Evolutionary conservation across 1,140 invertebrate genomes (phyloP), one percentile per base, ranked within the genome.

Genomic region (Macrobrachium rosenbergii): DNA sequence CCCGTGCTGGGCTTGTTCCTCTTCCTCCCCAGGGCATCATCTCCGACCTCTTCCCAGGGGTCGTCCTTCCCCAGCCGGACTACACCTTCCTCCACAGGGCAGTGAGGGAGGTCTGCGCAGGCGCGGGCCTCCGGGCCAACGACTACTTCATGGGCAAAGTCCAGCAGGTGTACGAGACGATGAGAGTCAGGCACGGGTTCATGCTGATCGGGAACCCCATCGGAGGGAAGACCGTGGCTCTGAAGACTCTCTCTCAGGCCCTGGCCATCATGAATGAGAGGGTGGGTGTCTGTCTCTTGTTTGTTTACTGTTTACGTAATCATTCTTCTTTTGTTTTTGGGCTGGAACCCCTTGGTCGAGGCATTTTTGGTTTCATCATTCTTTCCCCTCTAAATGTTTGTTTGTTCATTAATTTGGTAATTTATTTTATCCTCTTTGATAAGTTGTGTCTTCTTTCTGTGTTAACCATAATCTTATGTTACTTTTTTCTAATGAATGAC

Each of bases 151-250:
- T 98, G 78, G 95, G 97, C 92, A 99, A 99, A 93, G 95, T 97
- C 58, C 96, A 97, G 89, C 96, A 99, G 92, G 94, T 99, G 21
- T 99, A 98, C 91, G 97, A 99, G 92, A 99, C 98, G 97, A 98
- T 99, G 94, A 84, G 88, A 28, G 87, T 90, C 7, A 78, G 90
- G 10, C 91, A 91, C 82, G 93, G 93, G 73, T 93, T 94, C 88
- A 94, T 94, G 93, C 95, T 99, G 87, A 96, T 98, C 5, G 98
- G 98, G n/a, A 94, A 95, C 90, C 96, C 98, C 14, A 97, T 98
- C 91, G 96, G 96, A 60, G 96, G 96, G 21, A 98, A 98, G 92
- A 96, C 96, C 0, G 94, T 94, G 19, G 94, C 95, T 12, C 97
- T 97, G 90, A 93, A 95, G 90, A 94, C 96, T 0, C 92, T 99